Base-by-base conservation (phyloP, 2,113 vertebrate genomes). In the Apus apus region DNA sequence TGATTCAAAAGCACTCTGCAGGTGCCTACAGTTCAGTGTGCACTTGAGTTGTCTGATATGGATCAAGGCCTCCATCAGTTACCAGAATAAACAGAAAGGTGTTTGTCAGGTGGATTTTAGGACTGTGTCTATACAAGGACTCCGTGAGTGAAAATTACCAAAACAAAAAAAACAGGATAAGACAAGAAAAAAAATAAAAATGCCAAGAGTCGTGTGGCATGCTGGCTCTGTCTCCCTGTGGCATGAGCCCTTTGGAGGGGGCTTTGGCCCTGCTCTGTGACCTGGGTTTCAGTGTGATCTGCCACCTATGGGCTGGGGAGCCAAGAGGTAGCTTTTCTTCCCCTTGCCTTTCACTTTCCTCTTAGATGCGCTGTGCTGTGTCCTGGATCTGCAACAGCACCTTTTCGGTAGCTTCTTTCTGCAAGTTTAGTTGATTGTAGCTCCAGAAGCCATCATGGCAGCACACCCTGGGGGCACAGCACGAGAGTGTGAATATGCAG, bases 251-350 rank as follows among this genome's bases (percentile, higher is more conserved):
- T 67, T 67, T 10, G 57, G 34, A 68, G 78, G 26, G 8, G 15
- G 46, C 29, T 57, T 8, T 0, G 1, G 22, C 56, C 12, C 34
- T 65, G 32, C 58, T 38, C 40, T 17, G 12, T 36, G 16, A 48
- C 7, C 4, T 15, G 32, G 4, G 2, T 53, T 32, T 60, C 74
- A 64, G 27, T 0, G 1, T 17, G 61, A 48, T 43, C 30, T n/a
- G 5, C 11, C 2, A 3, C 11, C 0, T 4, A 18, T 0, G 1
- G 26, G 21, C 6, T 0, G 1, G 12, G 8, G 8, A 70, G 32
- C 13, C 3, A 3, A 17, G 26, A 78, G 25, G 34, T 2, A 17
- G 17, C 30, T 32, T n/a, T 62, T 11, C 22, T 66, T 79, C 45
- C 19, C 11, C 20, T 65, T 70, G 27, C 6, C 43, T 29, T 54